phyloP scores from a whole-genome alignment of 2,113 vertebrate genomes.

The Ancistrus triradiatus region DNA sequence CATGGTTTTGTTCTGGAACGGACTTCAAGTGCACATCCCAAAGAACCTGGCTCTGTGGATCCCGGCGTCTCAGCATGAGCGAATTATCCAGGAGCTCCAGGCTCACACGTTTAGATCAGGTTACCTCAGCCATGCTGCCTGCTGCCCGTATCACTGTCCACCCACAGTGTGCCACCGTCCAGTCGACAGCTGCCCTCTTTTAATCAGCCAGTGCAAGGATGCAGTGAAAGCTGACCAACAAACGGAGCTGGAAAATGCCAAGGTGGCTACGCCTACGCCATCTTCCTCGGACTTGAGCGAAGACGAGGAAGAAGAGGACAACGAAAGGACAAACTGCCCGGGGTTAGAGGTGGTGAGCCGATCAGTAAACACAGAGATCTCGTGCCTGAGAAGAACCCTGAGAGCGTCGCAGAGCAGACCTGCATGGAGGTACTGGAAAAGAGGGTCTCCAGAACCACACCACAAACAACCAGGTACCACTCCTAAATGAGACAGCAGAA shows the following conservation, averaged over 20 bases:
- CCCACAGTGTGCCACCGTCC: conserved; percentile 30
- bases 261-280: conserved; percentile 32
- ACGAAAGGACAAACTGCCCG: conserved; percentile 19
- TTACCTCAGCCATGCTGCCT: neutral
- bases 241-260: conserved; percentile 48
- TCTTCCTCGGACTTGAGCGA: conserved; percentile 45
- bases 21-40: conserved; percentile 62
- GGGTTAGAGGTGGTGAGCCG: conserved; percentile 42
- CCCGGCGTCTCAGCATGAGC: conserved; percentile 62
- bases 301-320: conserved; percentile 42
- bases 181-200: conserved; percentile 48
- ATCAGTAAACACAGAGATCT: conserved; percentile 54
- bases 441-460: conserved; percentile 59
- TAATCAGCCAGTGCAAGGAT: conserved; percentile 36
- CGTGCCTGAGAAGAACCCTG: conserved; percentile 44
- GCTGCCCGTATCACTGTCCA: conserved; percentile 43
- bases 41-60: conserved; percentile 67
- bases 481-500: conserved; percentile 12
- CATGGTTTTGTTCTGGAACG: conserved; percentile 78
- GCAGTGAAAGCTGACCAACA: conserved; percentile 43
- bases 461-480: conserved; percentile 74
- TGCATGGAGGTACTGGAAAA: conserved; percentile 76
- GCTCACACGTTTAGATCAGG: conserved; percentile 25
- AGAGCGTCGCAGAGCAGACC: conserved; percentile 44
- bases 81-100: conserved; percentile 64